Conservation (phyloP, 1,140 invertebrate genomes). For the Liolophura sinensis region DNA sequence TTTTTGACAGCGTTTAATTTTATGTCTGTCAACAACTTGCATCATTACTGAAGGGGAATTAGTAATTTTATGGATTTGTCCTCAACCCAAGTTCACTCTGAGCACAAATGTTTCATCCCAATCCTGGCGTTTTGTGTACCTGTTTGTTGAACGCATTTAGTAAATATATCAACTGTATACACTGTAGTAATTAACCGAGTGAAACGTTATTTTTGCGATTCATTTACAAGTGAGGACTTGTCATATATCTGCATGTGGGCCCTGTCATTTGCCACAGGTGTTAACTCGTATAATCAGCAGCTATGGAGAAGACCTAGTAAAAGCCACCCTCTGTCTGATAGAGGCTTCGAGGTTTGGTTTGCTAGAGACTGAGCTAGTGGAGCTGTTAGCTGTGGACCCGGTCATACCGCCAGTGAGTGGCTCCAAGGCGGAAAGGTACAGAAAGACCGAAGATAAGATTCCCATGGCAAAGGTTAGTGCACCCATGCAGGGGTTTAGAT, state of each 20-base stretch:
- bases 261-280: slow-evolving; percentile 18
- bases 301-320: slow-evolving; percentile 22
- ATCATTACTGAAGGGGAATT: too few species aligned
- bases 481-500: too few species aligned
- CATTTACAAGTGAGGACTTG: background rate
- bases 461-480: slow-evolving; percentile 20
- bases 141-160: too few species aligned
- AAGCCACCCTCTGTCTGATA: slow-evolving; percentile 28
- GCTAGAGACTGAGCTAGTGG: slow-evolving; percentile 26
- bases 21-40: too few species aligned
- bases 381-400: slow-evolving; percentile 15
- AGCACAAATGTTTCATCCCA: too few species aligned
- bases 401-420: background rate
- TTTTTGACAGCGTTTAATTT: too few species aligned
- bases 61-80: too few species aligned
- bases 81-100: too few species aligned
- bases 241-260: background rate
- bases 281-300: slow-evolving; percentile 21
- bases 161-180: too few species aligned
- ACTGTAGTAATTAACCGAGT: too few species aligned
- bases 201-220: too few species aligned
- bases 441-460: slow-evolving; percentile 9
- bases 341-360: slow-evolving; percentile 30
- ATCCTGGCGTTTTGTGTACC: too few species aligned
- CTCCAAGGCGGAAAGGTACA: background rate